Evolutionary conservation across 2,888 invertebrate species (phyloP), one percentile per base, ranked within the genome.

Genomic region (Macropis europaea): DNA sequence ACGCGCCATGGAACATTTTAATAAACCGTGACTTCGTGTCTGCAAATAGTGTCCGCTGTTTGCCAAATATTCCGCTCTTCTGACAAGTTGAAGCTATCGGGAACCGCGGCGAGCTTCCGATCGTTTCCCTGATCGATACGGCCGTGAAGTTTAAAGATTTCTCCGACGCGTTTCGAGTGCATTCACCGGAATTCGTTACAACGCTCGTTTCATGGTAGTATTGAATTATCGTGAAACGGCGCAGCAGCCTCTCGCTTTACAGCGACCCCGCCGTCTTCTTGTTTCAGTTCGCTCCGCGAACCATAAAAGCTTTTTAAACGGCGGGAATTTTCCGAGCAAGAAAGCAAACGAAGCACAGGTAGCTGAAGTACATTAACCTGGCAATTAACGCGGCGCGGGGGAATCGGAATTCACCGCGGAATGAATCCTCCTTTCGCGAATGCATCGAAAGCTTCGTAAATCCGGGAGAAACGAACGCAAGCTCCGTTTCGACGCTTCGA

Each of bases 341-440:
- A 57, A 48, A 22, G 22, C 42, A 22, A 50, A 60, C 24, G 11
- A 42, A 62, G n/a, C 5, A 9, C 24, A 30, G 2, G 26, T 24
- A 56, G 42, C 17, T 22, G 50, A 64, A 62, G 80, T 78, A 62
- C 75, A 82, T 85, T 82, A 82, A 79, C 77, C 73, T 67, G 70
- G 77, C 79, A 82, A 85, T 86, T 82, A 83, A 84, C 81, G 77
- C 53, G 66, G 69, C 60, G 38, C 50, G 53, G 68, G 76, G 73
- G 81, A 78, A 82, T 83, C 79, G 77, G 70, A 77, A 79, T 78
- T 68, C 34, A 40, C 63, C 52, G 56, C 59, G 56, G 34, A 64
- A 69, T 53, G 52, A 70, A 68, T 71, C 70, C 11, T 54, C 57
- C 54, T 40, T 72, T 60, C 53, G 50, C 61, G 70, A 15, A 19